phyloP scores from a whole-genome alignment of 2,888 invertebrate species.

The Sipha maydis region DNA sequence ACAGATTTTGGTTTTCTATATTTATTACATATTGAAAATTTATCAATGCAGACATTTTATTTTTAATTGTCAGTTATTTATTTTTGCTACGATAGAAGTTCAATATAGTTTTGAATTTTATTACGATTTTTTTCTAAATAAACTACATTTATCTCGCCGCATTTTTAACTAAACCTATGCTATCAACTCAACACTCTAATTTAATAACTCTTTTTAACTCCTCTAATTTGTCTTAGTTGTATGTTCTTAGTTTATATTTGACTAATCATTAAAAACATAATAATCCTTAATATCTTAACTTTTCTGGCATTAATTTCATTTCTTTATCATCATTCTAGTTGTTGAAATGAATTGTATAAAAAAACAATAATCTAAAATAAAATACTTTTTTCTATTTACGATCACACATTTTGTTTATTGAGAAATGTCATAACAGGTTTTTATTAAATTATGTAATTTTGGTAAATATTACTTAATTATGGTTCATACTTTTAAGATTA shows the following conservation, averaged over 20 bases:
- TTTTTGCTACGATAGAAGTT: background rate
- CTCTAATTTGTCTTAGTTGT: too few species aligned
- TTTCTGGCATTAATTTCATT: too few species aligned
- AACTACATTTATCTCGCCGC: too few species aligned
- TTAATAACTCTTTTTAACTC: too few species aligned
- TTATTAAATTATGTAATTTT: background rate
- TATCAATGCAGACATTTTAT: background rate
- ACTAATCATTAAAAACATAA: too few species aligned
- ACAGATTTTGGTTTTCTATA: background rate
- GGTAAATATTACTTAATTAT: background rate
- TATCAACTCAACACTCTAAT: too few species aligned
- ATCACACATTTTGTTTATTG: background rate
- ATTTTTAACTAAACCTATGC: too few species aligned
- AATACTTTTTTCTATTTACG: background rate
- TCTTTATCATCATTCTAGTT: too few species aligned
- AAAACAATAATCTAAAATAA: too few species aligned
- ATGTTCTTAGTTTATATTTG: too few species aligned
- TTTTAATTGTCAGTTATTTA: background rate
- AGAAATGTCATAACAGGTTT: background rate
- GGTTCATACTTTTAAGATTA: background rate
- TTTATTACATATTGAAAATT: background rate
- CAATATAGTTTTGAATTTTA: background rate
- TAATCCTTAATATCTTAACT: too few species aligned
- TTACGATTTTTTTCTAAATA: background rate
- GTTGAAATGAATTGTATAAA: too few species aligned